Evolutionary conservation across 2,797 vertebrate species (phyloP).

Genomic region (Squalus acanthias): DNA sequence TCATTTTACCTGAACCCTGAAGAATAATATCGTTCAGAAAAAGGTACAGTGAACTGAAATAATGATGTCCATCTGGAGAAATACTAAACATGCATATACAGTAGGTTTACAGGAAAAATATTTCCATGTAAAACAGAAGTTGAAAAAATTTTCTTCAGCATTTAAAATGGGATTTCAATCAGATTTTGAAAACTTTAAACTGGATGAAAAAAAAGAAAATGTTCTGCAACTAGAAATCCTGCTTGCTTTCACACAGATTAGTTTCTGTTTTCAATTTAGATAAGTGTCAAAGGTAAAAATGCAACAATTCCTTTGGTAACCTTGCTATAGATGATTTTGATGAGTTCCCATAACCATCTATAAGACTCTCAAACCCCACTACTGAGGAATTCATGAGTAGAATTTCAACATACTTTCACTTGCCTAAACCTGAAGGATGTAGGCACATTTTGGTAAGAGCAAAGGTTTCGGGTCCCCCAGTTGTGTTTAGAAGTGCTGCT

Average conservation of each 20-base stretch:
- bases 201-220: neutral
- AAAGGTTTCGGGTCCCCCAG: neutral
- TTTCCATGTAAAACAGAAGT: neutral
- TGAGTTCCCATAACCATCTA: neutral
- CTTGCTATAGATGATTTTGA: neutral
- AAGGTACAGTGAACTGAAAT: neutral
- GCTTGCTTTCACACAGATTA: neutral
- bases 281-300: neutral
- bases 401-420: neutral
- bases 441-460: neutral
- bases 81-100: neutral
- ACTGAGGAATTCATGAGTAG: neutral
- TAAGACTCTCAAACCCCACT: neutral
- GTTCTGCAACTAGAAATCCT: neutral
- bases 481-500: neutral
- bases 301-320: neutral
- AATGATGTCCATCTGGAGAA: neutral
- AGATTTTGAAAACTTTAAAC: neutral
- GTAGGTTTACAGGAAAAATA: constrained; percentile 8
- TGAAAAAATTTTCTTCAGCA: neutral
- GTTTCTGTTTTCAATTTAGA: constrained; percentile 17
- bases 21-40: neutral
- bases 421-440: neutral
- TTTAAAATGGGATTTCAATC: neutral
- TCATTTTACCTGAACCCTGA: neutral